Evolutionary conservation across 1,140 invertebrate species (phyloP), one percentile per base, ranked within the genome.

Genomic region (Aphis gossypii): DNA sequence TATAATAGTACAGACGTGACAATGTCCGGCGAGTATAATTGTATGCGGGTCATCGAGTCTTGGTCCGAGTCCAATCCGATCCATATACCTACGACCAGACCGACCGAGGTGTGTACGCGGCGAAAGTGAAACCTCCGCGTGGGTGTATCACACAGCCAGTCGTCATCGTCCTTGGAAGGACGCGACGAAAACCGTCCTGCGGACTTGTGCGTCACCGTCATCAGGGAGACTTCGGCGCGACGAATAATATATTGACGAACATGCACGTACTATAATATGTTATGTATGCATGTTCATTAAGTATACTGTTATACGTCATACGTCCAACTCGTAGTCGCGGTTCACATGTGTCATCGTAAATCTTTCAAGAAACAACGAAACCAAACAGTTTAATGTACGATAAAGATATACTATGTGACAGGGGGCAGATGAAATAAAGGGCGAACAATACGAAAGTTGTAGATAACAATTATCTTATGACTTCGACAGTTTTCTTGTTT

Each of bases 51-150:
- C 90, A 46, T 76, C 90, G 90, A 7, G 76, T 54, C n/a, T 93
- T 93, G 91, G 91, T 93, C 91, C 82, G 76, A 41, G 91, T 84
- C 91, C 91, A 93, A 93, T 51, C 91, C 82, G 23, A 92, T 84
- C 91, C 30, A 76, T 68, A 68, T 68, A 68, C 60, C 60, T 68
- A 60, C 30, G 21, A 30, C 23, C 20, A 14, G 46, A 7, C 46
- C 46, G 76, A 14, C 11, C 7, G n/a, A 51, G 3, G 60, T 18
- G 30, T 68, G 60, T 30, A 30, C 44, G 46, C 6, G 76, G 91
- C 91, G 82, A 93, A 93, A 93, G 91, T 92, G 68, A 92, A 82
- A 92, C 44, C 41, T 76, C 82, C 87, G n/a, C 46, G 48, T 11
- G 23, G n/a, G n/a, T 51, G 14, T 51, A 18, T 51, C 48, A 2